These are phyloP conservation scores for Piaya cayana DNA, from an alignment of 2,113 vertebrate species.

Conservation along the genomic window DNA sequence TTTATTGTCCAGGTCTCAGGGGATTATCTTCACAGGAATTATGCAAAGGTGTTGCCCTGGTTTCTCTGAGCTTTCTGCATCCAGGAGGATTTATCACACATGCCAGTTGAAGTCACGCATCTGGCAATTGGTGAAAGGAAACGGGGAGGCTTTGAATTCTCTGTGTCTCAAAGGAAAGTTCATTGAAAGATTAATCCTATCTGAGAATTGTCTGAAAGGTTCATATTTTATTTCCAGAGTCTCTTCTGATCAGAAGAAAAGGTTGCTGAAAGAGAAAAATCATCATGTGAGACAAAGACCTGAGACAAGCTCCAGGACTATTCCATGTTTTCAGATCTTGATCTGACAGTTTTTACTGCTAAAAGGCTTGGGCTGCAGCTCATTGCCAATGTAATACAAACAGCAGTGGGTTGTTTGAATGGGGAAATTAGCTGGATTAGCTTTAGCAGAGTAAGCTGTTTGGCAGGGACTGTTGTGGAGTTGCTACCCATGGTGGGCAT, in stretches of 20 bases:
- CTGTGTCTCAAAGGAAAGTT: background rate
- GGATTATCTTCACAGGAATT: background rate
- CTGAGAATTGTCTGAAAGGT: background rate
- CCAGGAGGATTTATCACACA: background rate
- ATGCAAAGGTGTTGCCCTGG: background rate
- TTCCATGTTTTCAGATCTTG: background rate
- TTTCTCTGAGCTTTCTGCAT: background rate
- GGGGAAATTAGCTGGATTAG: background rate
- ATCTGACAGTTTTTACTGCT: background rate
- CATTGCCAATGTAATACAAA: background rate
- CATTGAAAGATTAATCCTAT: background rate
- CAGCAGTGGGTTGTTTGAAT: background rate
- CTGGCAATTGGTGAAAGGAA: background rate
- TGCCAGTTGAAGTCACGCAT: background rate
- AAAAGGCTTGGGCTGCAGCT: background rate
- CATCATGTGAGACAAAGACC: background rate
- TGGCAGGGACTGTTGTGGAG: background rate
- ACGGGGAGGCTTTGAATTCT: background rate
- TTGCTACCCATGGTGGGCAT: background rate
- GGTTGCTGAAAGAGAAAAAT: background rate
- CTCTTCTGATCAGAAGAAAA: background rate
- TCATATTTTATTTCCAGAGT: background rate
- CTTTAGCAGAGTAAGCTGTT: background rate
- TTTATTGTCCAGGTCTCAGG: background rate
- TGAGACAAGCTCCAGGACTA: background rate